These are phyloP conservation scores for Heteromyza rotundicornis DNA, from an alignment of 2,888 invertebrate genomes.

Conservation along the genomic window DNA sequence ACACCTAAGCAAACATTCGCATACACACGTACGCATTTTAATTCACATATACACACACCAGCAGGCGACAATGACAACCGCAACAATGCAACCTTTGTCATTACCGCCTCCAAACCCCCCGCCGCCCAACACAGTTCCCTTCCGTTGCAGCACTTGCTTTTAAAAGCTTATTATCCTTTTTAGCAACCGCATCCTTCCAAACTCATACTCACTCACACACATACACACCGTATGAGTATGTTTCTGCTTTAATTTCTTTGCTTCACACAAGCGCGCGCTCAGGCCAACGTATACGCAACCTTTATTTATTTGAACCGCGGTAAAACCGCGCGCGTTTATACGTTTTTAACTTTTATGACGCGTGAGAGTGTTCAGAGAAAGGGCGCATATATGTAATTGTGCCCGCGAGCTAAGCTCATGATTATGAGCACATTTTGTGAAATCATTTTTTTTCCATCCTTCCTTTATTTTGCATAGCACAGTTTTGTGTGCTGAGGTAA, in stretches of 20 bases:
- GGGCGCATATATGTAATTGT: background rate
- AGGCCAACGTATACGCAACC: slow-evolving; percentile 21
- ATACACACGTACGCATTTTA: too few species aligned
- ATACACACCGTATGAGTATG: too few species aligned
- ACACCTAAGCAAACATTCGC: too few species aligned
- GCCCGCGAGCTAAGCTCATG: background rate
- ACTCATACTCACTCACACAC: background rate
- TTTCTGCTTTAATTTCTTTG: too few species aligned
- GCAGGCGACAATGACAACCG: background rate
- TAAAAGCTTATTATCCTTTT: slow-evolving; percentile 9
- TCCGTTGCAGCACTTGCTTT: background rate
- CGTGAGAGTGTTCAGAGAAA: background rate
- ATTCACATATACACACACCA: background rate
- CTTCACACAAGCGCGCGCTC: too few species aligned
- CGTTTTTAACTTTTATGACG: background rate
- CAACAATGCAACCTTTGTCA: background rate
- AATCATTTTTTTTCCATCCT: background rate
- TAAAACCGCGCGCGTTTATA: background rate
- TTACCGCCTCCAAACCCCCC: background rate
- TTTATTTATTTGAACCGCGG: slow-evolving; percentile 4
- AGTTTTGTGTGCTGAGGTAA: background rate
- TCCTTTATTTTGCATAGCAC: background rate
- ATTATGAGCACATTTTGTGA: background rate
- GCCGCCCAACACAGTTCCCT: background rate
- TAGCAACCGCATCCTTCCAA: background rate